These are phyloP conservation scores for Lepetodrilus schrolli DNA, from an alignment of 2,888 invertebrate species.

Conservation along the genomic window DNA sequence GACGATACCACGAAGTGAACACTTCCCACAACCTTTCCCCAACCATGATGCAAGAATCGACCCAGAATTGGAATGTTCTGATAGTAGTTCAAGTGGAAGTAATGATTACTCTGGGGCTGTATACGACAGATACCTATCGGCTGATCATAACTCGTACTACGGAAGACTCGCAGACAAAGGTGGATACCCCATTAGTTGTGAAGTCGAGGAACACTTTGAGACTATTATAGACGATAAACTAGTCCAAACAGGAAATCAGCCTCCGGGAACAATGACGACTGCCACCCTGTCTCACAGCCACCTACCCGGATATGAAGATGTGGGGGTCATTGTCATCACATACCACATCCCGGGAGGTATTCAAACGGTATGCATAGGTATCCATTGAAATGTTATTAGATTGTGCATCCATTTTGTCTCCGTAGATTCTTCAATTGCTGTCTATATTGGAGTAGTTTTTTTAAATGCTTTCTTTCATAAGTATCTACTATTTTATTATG, in stretches of 20 bases:
- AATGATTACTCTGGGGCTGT: neutral
- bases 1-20: too few relatives aligned
- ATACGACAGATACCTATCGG: neutral
- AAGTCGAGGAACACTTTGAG: neutral
- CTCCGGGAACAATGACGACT: neutral
- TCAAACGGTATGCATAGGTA: neutral
- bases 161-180: neutral
- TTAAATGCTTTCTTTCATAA: too few relatives aligned
- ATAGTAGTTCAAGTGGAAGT: too few relatives aligned
- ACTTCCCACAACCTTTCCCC: too few relatives aligned
- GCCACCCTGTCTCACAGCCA: neutral
- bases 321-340: neutral
- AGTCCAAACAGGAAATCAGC: neutral
- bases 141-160: neutral
- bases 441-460: too few relatives aligned
- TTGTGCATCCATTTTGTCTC: too few relatives aligned
- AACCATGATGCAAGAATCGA: too few relatives aligned
- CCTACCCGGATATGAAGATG: neutral
- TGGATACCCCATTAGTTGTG: too few relatives aligned
- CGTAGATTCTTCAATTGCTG: too few relatives aligned
- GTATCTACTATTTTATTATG: too few relatives aligned
- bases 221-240: neutral
- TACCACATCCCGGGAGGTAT: neutral
- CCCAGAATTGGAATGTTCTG: too few relatives aligned
- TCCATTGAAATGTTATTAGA: too few relatives aligned